Evolutionary conservation across 2,113 vertebrate genomes (phyloP).

Genomic region (Hylia prasina): DNA sequence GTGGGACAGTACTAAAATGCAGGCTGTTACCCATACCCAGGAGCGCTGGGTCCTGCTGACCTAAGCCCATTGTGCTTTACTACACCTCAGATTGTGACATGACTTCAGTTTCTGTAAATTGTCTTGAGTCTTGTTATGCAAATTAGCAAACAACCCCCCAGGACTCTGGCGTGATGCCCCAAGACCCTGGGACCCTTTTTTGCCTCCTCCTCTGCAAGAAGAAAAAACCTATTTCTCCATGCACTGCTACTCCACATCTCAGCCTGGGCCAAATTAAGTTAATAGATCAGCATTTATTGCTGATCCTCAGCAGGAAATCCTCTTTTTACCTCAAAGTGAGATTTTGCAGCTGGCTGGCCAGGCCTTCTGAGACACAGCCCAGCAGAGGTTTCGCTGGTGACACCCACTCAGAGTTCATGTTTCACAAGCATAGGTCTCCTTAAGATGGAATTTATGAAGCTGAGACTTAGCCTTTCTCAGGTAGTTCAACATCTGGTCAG

Average conservation of each 20-base stretch:
- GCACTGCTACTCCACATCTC: not conserved
- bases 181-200: not conserved
- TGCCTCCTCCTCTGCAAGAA: not conserved
- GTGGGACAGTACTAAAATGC: not conserved
- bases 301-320: not conserved
- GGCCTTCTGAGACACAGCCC: not conserved
- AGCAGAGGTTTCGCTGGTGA: not conserved
- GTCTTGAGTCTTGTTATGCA: not conserved
- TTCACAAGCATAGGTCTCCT: not conserved
- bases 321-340: not conserved
- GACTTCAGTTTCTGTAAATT: not conserved
- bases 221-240: not conserved
- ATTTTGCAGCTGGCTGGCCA: not conserved
- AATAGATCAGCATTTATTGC: not conserved
- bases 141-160: not conserved
- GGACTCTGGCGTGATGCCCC: not conserved
- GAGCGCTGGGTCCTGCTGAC: not conserved
- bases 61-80: not conserved
- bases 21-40: not conserved
- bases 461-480: not conserved
- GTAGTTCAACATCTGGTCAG: accelerated
- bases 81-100: not conserved
- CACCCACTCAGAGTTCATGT: not conserved
- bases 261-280: not conserved
- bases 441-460: not conserved